phyloP scores from a whole-genome alignment of 2,797 vertebrate species.

The Morelia viridis region DNA sequence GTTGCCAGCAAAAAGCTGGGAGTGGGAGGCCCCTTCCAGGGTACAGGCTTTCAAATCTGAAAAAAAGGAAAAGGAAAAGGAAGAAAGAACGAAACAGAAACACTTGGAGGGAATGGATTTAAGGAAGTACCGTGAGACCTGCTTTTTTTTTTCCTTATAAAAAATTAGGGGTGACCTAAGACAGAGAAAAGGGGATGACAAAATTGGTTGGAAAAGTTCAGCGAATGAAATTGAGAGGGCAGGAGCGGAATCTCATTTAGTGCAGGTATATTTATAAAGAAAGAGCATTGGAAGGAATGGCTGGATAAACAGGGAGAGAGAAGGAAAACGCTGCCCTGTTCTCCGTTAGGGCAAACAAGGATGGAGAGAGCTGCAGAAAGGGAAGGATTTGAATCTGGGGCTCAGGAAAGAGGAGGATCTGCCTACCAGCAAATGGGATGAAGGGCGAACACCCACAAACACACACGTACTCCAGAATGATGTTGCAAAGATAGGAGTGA shows the following conservation, averaged over 20 bases:
- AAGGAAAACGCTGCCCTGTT: conserved; percentile 6
- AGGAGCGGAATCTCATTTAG: neutral
- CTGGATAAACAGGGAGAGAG: conserved; percentile 24
- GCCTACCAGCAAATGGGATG: neutral
- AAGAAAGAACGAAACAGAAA: neutral
- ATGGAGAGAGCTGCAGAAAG: conserved; percentile 26
- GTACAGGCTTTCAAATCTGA: conserved; percentile 74
- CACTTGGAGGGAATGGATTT: conserved; percentile 72
- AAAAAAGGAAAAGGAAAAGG: conserved; percentile 1
- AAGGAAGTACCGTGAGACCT: conserved; percentile 71
- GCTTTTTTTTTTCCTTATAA: conserved; percentile 53
- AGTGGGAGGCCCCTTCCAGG: conserved; percentile 81
- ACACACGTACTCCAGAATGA: neutral
- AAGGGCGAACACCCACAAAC: neutral
- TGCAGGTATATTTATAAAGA: conserved; percentile 60
- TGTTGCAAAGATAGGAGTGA: neutral
- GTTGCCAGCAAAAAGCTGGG: conserved; percentile 77
- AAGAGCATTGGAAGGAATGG: conserved; percentile 48
- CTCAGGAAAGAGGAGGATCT: conserved; percentile 1
- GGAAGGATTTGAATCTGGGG: neutral
- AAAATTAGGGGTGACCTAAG: neutral
- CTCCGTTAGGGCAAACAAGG: neutral
- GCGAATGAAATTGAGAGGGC: conserved; percentile 43
- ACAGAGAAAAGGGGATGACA: conserved; percentile 45
- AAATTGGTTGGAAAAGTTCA: conserved; percentile 50